phyloP scores from a whole-genome alignment of 1,140 invertebrate genomes.

The Zaprionus ornatus region DNA sequence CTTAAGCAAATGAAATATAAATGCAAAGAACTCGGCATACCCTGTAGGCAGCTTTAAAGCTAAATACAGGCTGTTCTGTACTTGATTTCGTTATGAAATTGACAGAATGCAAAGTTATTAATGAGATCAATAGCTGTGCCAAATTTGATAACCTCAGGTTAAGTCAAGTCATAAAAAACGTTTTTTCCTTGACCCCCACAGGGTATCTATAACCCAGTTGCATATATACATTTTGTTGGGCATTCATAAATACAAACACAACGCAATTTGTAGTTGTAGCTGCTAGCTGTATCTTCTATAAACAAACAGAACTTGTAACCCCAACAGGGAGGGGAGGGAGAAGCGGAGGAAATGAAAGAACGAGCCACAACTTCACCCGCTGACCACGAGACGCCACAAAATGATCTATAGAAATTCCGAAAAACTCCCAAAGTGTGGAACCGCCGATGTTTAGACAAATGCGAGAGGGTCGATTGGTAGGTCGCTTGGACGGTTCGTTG shows the following conservation, averaged over 20 bases:
- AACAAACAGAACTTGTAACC: slow-evolving; percentile 37
- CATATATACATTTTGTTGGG: slow-evolving; percentile 44
- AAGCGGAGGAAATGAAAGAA: not conserved
- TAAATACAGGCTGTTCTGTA: not conserved
- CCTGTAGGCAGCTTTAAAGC: not conserved
- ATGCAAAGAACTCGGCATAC: not conserved
- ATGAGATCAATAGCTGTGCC: not conserved
- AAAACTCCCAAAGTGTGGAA: slow-evolving; percentile 28
- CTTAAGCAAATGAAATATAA: not conserved
- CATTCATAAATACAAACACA: slow-evolving; percentile 44
- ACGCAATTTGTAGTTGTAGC: slow-evolving; percentile 32
- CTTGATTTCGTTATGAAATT: not conserved
- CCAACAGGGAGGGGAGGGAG: not conserved
- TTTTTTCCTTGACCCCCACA: not conserved
- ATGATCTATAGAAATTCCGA: slow-evolving; percentile 71
- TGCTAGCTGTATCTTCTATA: slow-evolving; percentile 28
- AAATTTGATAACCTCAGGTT: not conserved
- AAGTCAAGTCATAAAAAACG: too few species aligned
- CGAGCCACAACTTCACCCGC: slow-evolving; percentile 46
- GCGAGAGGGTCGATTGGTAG: not conserved
- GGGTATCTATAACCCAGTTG: not conserved
- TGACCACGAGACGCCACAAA: slow-evolving; percentile 67
- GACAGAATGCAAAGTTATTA: not conserved
- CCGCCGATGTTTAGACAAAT: slow-evolving; percentile 61
- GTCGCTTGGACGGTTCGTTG: slow-evolving; percentile 11